Percentiles rank a stretch among this genome's conserved stretches.
These are phyloP conservation scores for Formica exsecta DNA, from an alignment of 1,140 invertebrate species.

Conservation along the genomic window DNA sequence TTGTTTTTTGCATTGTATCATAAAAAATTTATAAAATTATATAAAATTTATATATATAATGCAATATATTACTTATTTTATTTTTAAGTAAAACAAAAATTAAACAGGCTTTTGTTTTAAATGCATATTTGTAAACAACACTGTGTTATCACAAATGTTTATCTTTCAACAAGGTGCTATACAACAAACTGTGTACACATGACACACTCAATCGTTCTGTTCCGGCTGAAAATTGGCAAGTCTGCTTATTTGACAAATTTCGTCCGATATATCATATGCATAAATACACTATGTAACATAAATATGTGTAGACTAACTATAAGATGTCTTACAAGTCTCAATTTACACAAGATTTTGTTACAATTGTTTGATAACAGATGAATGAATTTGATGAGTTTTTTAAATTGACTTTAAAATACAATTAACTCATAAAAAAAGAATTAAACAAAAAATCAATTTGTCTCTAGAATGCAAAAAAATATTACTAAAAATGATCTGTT, in stretches of 20 bases:
- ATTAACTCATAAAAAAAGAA: constrained; percentile 12
- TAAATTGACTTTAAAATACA: constrained; percentile 43
- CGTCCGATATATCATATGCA: constrained; percentile 60
- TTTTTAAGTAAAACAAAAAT: constrained; percentile 45
- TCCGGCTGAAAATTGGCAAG: constrained; percentile 62
- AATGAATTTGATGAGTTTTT: constrained; percentile 23
- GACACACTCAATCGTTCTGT: constrained; percentile 76
- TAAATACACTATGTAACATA: constrained; percentile 66
- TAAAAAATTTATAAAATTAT: constrained; percentile 18
- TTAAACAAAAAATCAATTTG: background rate
- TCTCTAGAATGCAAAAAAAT: background rate
- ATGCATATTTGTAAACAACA: constrained; percentile 67
- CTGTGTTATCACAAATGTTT: constrained; percentile 81
- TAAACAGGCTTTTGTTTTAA: constrained; percentile 48
- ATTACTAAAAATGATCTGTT: background rate
- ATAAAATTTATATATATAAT: background rate
- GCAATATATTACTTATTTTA: constrained; percentile 18
- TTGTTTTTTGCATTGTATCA: background rate
- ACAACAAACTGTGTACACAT: constrained; percentile 82
- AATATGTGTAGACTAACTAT: constrained; percentile 55
- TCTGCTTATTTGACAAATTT: constrained; percentile 53
- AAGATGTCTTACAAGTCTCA: constrained; percentile 16
- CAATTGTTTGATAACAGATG: constrained; percentile 34
- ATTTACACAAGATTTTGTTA: constrained; percentile 41
- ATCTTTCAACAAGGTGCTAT: constrained; percentile 80